These are phyloP conservation scores for Desoria tigrina DNA, from an alignment of 2,888 invertebrate genomes.

Conservation along the genomic window DNA sequence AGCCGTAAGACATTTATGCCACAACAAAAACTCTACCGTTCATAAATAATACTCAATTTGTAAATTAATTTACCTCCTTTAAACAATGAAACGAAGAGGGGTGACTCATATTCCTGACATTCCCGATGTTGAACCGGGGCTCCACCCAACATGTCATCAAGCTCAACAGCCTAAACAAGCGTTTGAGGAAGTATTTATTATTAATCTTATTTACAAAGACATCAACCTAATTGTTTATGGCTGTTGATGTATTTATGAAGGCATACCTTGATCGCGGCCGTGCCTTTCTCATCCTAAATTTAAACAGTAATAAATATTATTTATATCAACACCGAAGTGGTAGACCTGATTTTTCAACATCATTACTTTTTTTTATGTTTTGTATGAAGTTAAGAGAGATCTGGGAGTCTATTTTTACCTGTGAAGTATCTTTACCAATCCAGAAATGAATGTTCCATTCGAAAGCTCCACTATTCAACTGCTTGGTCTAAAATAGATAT, in stretches of 20 bases:
- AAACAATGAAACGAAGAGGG: constrained; percentile 76
- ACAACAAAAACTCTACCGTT: no score
- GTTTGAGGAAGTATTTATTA: not conserved
- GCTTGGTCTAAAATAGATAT: constrained; percentile 48
- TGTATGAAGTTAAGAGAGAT: not conserved
- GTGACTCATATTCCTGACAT: constrained; percentile 80
- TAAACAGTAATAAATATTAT: constrained; percentile 2
- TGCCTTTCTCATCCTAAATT: constrained; percentile 61
- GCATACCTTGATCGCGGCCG: constrained; percentile 60
- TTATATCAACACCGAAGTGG: not conserved
- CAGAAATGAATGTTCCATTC: constrained; percentile 60
- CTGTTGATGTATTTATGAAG: not conserved
- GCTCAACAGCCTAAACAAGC: constrained; percentile 68
- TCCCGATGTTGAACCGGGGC: constrained; percentile 83
- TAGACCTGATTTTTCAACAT: not conserved
- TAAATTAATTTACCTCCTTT: constrained; percentile 55
- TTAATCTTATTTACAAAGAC: constrained; percentile 59
- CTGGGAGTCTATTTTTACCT: constrained; percentile 53
- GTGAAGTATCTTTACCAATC: constrained; percentile 58
- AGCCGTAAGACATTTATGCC: no score
- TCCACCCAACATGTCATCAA: constrained; percentile 81
- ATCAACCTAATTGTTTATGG: not conserved
- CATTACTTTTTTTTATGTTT: constrained; percentile 3
- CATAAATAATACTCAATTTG: not conserved
- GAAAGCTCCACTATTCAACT: constrained; percentile 52